Evolutionary conservation across 2,113 vertebrate genomes (phyloP).

Genomic region (Leiothrix lutea): DNA sequence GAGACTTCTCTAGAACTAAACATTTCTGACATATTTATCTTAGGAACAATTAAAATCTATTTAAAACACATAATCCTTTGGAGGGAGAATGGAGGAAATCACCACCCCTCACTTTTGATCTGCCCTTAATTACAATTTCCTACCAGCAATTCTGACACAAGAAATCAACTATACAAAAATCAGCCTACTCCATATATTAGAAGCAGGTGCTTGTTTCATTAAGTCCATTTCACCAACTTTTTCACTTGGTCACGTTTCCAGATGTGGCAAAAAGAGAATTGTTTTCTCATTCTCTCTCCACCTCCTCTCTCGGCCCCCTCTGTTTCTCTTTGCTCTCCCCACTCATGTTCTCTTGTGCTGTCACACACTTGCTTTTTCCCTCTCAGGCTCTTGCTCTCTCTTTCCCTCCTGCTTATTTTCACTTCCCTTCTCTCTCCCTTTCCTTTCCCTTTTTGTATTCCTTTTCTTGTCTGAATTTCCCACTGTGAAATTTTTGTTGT

Average conservation of each 20-base stretch:
- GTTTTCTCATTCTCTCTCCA: not conserved
- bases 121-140: not conserved
- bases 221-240: not conserved
- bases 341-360: accelerated
- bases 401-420: not conserved
- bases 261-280: not conserved
- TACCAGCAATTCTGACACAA: not conserved
- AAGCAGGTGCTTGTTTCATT: not conserved
- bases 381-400: not conserved
- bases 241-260: not conserved
- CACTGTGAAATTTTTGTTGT: not conserved
- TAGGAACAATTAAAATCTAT: not conserved
- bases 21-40: not conserved
- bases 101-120: not conserved
- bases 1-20: not conserved
- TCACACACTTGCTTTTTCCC: not conserved
- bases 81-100: not conserved
- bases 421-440: not conserved
- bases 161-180: not conserved
- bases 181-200: not conserved
- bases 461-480: not conserved
- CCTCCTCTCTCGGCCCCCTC: accelerated
- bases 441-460: not conserved
- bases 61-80: not conserved
- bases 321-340: not conserved